Percentiles rank a stretch among this genome's conserved stretches.
phyloP scores from a whole-genome alignment of 2,888 invertebrate species.

The Andricus curvator region DNA sequence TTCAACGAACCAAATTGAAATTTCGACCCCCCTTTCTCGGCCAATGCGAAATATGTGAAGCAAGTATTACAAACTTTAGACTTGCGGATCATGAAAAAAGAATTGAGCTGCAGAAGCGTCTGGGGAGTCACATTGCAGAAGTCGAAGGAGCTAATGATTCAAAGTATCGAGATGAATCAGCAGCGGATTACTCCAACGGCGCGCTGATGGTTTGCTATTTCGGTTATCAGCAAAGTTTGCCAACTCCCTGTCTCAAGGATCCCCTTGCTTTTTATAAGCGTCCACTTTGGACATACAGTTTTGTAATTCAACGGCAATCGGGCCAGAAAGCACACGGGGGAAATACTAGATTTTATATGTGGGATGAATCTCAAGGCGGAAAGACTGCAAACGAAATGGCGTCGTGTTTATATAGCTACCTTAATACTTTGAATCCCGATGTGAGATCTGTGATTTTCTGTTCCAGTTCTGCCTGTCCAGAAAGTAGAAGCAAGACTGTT shows the following conservation, averaged over 20 bases:
- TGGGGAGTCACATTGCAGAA: background rate
- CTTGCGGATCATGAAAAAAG: background rate
- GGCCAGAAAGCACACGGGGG: background rate
- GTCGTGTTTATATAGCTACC: constrained; percentile 50
- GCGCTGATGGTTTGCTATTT: constrained; percentile 24
- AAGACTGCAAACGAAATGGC: constrained; percentile 58
- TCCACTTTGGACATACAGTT: constrained; percentile 49
- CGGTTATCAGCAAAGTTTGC: constrained; percentile 43
- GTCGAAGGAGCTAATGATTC: constrained; percentile 18
- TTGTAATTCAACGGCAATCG: constrained; percentile 40
- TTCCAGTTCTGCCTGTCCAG: constrained; percentile 28
- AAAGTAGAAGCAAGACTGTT: constrained; percentile 29
- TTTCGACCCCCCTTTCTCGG: background rate
- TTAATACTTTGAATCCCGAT: constrained; percentile 3
- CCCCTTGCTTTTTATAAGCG: constrained; percentile 44
- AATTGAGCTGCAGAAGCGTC: background rate
- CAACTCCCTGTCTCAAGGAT: constrained; percentile 25
- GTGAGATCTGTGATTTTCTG: constrained; percentile 32
- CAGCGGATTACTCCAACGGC: background rate
- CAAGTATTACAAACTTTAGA: background rate
- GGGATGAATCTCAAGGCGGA: constrained; percentile 54
- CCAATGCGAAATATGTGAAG: constrained; percentile 9
- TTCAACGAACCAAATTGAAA: background rate
- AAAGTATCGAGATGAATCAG: background rate
- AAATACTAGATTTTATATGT: constrained; percentile 55